These are phyloP conservation scores for Acanthisitta chloris DNA, from an alignment of 2,113 vertebrate genomes.

Conservation along the genomic window DNA sequence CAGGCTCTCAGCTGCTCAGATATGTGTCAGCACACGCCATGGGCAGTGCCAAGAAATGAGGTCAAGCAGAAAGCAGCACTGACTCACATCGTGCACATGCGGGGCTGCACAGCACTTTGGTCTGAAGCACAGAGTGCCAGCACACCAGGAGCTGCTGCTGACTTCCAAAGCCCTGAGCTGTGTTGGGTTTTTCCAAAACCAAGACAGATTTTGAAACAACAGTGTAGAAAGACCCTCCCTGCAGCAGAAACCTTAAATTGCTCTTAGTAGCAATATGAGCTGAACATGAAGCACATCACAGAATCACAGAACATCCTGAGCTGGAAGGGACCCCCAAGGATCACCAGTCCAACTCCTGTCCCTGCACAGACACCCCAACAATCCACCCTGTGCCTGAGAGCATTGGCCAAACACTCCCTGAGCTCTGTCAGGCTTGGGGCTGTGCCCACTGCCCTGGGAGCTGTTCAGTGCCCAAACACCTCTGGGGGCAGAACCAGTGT, in stretches of 20 bases:
- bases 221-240: not conserved
- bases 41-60: not conserved
- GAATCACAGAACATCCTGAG: too few relatives aligned
- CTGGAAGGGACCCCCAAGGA: too few relatives aligned
- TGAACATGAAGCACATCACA: not conserved
- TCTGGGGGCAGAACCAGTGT: too few relatives aligned
- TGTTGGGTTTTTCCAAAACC: not conserved
- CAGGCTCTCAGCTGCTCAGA: not conserved
- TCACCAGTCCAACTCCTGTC: too few relatives aligned
- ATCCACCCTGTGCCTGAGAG: too few relatives aligned
- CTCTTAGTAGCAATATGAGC: not conserved
- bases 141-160: not conserved
- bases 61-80: slow-evolving; percentile 1
- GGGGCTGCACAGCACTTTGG: not conserved
- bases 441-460: too few relatives aligned
- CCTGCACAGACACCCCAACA: too few relatives aligned
- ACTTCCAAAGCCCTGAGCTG: not conserved
- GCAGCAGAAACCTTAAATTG: not conserved
- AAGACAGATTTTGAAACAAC: accelerated
- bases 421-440: too few relatives aligned
- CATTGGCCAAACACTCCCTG: too few relatives aligned
- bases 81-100: not conserved
- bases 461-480: too few relatives aligned
- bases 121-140: not conserved
- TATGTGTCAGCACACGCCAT: not conserved